phyloP scores from a whole-genome alignment of 1,140 invertebrate species.

The Aphaenogaster floridana region DNA sequence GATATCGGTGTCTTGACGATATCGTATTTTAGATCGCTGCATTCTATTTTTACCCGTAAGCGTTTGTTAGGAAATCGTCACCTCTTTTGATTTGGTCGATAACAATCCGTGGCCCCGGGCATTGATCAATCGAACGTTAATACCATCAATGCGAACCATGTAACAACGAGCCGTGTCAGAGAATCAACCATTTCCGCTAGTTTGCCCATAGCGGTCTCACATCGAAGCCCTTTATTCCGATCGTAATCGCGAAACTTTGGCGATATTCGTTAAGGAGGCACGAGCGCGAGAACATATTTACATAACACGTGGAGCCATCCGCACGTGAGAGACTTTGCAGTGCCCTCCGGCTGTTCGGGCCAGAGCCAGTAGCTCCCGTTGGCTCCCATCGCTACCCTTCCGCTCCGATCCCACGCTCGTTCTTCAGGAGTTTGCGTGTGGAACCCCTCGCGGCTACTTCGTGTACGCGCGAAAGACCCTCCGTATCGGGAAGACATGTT shows the following conservation, averaged over 20 bases:
- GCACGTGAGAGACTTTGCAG: slow-evolving; percentile 47
- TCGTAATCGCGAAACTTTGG: slow-evolving; percentile 66
- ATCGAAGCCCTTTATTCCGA: background rate
- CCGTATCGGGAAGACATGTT: slow-evolving; percentile 59
- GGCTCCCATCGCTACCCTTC: slow-evolving; percentile 21
- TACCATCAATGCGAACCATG: background rate
- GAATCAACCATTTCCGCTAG: slow-evolving; percentile 10
- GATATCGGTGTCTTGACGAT: background rate
- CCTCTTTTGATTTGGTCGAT: slow-evolving; percentile 28
- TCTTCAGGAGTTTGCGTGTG: slow-evolving; percentile 71
- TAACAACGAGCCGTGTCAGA: slow-evolving; percentile 26
- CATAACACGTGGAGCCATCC: slow-evolving; percentile 65
- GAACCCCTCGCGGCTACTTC: slow-evolving; percentile 70
- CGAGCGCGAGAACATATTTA: slow-evolving; percentile 68
- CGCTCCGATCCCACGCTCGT: slow-evolving; percentile 52
- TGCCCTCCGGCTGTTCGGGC: slow-evolving; percentile 44
- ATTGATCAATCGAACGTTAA: slow-evolving; percentile 35
- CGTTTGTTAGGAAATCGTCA: slow-evolving; percentile 30
- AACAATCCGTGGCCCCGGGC: background rate
- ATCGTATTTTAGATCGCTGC: background rate
- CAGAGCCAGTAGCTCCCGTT: slow-evolving; percentile 16
- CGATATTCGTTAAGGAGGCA: slow-evolving; percentile 76
- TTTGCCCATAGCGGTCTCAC: background rate
- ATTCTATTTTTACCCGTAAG: background rate
- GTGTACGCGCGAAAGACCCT: slow-evolving; percentile 48